A percentile compares a stretch with the other conserved stretches of the same genome.
Evolutionary conservation across 2,888 invertebrate species (phyloP).

Genomic region (Leucophenga montana): DNA sequence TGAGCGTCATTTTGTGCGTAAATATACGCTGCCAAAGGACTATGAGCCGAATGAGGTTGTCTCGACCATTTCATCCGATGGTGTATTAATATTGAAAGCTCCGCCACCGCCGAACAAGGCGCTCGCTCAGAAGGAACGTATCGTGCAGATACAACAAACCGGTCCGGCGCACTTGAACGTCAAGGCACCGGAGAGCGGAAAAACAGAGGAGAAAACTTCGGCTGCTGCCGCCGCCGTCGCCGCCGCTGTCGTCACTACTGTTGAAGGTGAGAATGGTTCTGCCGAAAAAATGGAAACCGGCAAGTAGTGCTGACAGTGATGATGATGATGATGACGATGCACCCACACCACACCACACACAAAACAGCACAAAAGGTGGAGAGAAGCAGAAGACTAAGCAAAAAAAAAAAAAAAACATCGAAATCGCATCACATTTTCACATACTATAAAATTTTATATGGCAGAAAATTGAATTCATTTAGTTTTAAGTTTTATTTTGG

Average conservation of each 20-base stretch:
- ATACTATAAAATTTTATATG: not conserved
- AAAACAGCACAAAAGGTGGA: not conserved
- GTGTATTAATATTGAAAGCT: conserved; percentile 81
- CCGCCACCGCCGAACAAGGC: conserved; percentile 76
- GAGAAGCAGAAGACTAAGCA: not conserved
- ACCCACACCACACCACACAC: too few relatives aligned
- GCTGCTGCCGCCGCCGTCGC: not conserved
- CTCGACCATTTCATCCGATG: conserved; percentile 84
- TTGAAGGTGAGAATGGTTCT: conserved; percentile 41
- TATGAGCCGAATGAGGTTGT: conserved; percentile 83
- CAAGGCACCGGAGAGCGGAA: conserved; percentile 54
- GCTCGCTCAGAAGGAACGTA: conserved; percentile 69
- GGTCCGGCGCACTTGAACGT: conserved; percentile 75
- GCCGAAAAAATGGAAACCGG: conserved; percentile 49
- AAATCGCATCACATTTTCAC: not conserved
- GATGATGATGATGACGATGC: too few relatives aligned
- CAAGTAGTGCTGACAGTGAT: conserved; percentile 34
- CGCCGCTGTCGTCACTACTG: conserved; percentile 28
- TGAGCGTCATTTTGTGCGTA: conserved; percentile 83
- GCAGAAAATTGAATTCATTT: not conserved
- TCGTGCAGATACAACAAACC: conserved; percentile 78
- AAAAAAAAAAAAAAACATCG: not conserved
- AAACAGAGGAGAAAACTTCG: not conserved
- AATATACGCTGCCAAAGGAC: conserved; percentile 83
- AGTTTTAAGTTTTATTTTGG: too few relatives aligned